Evolutionary conservation across 2,888 invertebrate species (phyloP), one percentile per base, ranked within the genome.

Genomic region (Pandemis heparana): DNA sequence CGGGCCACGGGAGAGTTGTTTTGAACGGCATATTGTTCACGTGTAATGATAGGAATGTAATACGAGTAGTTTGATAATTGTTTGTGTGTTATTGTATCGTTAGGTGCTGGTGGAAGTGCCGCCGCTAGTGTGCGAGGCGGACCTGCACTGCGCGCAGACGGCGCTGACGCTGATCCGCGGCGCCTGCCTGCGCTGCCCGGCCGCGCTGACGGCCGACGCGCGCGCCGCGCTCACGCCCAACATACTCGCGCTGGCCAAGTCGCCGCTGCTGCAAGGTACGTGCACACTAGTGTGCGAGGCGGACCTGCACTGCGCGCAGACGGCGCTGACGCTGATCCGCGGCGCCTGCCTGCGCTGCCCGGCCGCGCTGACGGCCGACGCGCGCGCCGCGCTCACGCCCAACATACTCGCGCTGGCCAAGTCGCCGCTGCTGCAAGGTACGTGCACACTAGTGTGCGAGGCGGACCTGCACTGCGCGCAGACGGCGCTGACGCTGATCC

Each of bases 401-500:
- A 97, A 98, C 89, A 97, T 99, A 70, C 95, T 99, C 68, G 95
- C 96, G 70, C 95, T 99, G 71, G 97, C 98, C 43, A 97, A 97
- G 86, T 99, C 98, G 51, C 99, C 99, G 6, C 95, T 99, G 56
- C 95, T 99, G 70, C 98, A 98, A 95, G 99, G 97, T 96, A 88
- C 5, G 61, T 67, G 16, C 4, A 32, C 23, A 32, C 23, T 99
- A 68, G 96, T 99, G 78, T 97, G 97, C 83, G 99, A 99, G 91
- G 96, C 97, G 60, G 99, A 99, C 94, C 95, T 99, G 77, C 99
- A 99, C 91, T 98, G 99, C 80, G 98, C 99, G 64, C 99, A 99
- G 93, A 96, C 98, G 82, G 98, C 98, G 38, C 95, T 99, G 75
- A 96, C 96, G 70, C 94, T 98, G 68, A 95, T 99, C 70, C 98